Evolutionary conservation across 2,797 vertebrate genomes (phyloP).

Genomic region (Heterohyrax brucei): DNA sequence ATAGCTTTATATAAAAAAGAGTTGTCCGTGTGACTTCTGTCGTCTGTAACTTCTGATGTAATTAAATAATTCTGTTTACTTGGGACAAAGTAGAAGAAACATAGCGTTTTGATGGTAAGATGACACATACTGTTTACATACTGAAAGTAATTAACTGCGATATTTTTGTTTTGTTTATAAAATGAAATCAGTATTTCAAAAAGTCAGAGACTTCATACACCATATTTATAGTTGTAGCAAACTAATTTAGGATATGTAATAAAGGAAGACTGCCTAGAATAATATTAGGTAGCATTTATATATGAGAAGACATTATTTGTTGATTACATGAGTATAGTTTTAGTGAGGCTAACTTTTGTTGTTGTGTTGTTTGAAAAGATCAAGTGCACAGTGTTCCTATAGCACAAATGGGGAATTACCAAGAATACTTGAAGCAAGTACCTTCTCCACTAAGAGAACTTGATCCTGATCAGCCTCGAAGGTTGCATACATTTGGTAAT

Average conservation of each 20-base stretch:
- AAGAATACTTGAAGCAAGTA: constrained; percentile 92
- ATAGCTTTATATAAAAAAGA: constrained; percentile 30
- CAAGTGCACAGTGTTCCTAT: constrained; percentile 93
- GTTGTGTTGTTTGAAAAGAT: constrained; percentile 87
- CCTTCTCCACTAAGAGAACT: constrained; percentile 92
- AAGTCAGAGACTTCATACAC: constrained; percentile 1
- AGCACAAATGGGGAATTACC: constrained; percentile 94
- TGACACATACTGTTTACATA: constrained; percentile 2
- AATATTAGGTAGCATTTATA: constrained; percentile 40
- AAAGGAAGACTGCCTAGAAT: constrained; percentile 51
- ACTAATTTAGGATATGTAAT: constrained; percentile 26
- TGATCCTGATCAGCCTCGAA: constrained; percentile 93
- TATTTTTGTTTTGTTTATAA: constrained; percentile 67
- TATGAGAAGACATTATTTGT: constrained; percentile 29
- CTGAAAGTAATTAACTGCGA: neutral
- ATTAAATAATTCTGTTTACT: constrained; percentile 60
- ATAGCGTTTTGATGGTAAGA: neutral
- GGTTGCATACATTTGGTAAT: constrained; percentile 93
- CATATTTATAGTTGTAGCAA: constrained; percentile 29
- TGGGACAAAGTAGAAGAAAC: constrained; percentile 27
- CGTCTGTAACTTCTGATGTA: constrained; percentile 44
- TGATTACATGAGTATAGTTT: constrained; percentile 22
- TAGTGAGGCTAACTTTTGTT: constrained; percentile 69
- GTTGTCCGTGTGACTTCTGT: constrained; percentile 10
- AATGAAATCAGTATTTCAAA: constrained; percentile 56